Conservation (phyloP, 2,888 invertebrate species). For the Nomada fabriciana region DNA sequence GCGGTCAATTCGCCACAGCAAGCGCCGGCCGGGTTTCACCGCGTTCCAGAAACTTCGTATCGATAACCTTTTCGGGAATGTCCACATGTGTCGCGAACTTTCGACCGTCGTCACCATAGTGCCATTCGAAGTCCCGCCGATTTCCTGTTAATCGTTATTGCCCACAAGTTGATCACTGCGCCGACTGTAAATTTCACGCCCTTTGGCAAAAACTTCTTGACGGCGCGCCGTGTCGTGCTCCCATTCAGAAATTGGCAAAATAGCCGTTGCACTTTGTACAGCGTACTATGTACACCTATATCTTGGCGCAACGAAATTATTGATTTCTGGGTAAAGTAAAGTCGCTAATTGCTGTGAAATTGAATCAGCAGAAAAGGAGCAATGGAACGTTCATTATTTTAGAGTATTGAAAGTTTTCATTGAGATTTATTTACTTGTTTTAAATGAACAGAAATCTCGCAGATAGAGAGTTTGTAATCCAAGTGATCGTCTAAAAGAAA, state of each 20-base stretch:
- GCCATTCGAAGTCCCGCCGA: conserved; percentile 20
- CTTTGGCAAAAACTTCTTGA: background rate
- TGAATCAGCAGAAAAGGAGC: too few relatives aligned
- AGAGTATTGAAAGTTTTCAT: background rate
- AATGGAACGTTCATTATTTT: background rate
- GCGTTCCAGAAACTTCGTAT: conserved; percentile 56
- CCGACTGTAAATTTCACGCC: background rate
- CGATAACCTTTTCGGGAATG: conserved; percentile 51
- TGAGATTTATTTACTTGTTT: too few relatives aligned
- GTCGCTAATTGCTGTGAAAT: conserved; percentile 5
- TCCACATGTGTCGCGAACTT: conserved; percentile 48
- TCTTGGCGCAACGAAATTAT: background rate
- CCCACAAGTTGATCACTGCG: background rate
- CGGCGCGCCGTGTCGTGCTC: background rate
- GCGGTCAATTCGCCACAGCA: conserved; percentile 56
- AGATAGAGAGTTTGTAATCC: background rate
- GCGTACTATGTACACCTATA: too few relatives aligned
- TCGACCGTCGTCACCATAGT: conserved; percentile 3
- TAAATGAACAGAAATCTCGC: background rate
- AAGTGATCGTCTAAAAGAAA: conserved; percentile 14
- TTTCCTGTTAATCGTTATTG: conserved; percentile 50
- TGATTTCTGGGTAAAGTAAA: background rate
- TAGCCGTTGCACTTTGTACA: too few relatives aligned
- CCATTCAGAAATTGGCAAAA: background rate
- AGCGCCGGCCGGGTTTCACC: conserved; percentile 51